phyloP scores from a whole-genome alignment of 2,113 vertebrate species.

The Micronisus gabar region DNA sequence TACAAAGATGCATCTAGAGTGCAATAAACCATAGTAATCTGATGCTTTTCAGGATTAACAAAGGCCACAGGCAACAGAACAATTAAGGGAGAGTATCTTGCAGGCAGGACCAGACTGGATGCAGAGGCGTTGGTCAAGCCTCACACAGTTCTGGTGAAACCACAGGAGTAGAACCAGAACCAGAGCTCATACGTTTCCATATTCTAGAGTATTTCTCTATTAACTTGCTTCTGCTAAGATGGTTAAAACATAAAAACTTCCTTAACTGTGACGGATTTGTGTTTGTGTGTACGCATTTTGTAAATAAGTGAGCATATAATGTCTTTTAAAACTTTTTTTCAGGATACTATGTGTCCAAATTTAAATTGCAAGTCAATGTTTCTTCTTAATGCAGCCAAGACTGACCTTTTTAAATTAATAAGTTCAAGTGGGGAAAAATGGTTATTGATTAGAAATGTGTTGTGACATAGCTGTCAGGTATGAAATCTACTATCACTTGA shows the following conservation, averaged over 20 bases:
- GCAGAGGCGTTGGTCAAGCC: fast-evolving
- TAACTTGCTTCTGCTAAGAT: background rate
- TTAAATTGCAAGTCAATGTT: background rate
- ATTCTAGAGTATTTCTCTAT: background rate
- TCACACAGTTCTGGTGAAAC: background rate
- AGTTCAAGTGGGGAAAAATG: background rate
- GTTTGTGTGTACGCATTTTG: background rate
- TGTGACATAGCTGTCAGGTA: background rate
- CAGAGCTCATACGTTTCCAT: background rate
- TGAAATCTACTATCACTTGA: background rate
- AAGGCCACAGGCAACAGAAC: background rate
- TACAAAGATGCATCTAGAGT: background rate
- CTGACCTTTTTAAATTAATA: background rate
- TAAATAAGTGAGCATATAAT: background rate
- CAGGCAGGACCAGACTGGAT: fast-evolving
- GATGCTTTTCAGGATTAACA: background rate
- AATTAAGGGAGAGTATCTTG: background rate
- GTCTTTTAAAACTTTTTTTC: background rate
- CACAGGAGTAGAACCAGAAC: background rate
- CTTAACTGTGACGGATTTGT: background rate
- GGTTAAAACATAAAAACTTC: background rate
- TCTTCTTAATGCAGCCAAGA: background rate
- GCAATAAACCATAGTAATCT: background rate
- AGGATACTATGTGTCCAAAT: background rate
- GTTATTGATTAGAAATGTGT: background rate